A percentile compares a stretch with the other conserved stretches of the same genome.
Conservation (phyloP, 2,888 invertebrate species). For the Eretmocerus hayati region DNA sequence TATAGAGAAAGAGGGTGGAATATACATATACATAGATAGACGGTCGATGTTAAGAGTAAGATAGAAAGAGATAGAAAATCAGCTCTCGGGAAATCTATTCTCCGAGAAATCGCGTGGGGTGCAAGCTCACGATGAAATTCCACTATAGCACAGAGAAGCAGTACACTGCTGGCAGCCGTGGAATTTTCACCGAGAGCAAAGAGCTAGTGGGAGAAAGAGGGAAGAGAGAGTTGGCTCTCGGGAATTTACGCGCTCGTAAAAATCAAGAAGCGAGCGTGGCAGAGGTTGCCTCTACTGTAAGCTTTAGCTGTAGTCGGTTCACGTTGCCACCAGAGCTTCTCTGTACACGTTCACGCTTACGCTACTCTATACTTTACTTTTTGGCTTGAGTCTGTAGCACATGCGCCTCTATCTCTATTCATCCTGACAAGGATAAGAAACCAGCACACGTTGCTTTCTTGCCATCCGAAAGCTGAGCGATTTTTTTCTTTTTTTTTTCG, state of each 20-base stretch:
- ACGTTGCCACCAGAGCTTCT: constrained; percentile 14
- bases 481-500: no score
- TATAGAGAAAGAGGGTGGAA: no score
- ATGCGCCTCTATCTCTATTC: no score
- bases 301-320: constrained; percentile 15
- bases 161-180: constrained; percentile 11
- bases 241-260: constrained; percentile 47
- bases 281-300: constrained; percentile 25
- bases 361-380: no score
- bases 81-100: constrained; percentile 15
- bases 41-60: no score
- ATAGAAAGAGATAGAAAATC: no score
- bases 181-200: constrained; percentile 13
- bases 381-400: not conserved
- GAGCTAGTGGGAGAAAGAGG: constrained; percentile 10
- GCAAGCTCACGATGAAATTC: constrained; percentile 29
- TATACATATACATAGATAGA: no score
- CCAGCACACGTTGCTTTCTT: no score
- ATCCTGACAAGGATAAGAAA: no score
- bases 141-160: constrained; percentile 24
- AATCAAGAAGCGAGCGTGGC: constrained; percentile 44
- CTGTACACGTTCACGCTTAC: constrained; percentile 2
- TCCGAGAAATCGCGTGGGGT: constrained; percentile 17
- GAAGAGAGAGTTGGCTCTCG: constrained; percentile 27
- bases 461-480: no score